phyloP scores from a whole-genome alignment of 2,888 invertebrate species.

The Sturmia bella region DNA sequence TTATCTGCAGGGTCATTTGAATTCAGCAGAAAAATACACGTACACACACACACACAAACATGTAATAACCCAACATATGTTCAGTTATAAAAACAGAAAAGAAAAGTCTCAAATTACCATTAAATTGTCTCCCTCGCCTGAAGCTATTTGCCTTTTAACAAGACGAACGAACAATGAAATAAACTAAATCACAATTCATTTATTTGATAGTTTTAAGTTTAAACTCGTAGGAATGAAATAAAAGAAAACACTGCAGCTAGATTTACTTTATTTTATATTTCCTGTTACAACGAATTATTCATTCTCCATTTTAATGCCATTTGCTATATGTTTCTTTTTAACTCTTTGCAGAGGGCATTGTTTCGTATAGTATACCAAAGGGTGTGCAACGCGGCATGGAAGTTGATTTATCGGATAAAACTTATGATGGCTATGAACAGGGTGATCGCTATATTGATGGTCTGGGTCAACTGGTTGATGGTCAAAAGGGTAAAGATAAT shows the following conservation, averaged over 20 bases:
- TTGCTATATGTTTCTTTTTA: constrained; percentile 10
- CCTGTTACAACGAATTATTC: constrained; percentile 46
- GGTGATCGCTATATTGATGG: constrained; percentile 86
- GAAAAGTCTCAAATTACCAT: constrained; percentile 67
- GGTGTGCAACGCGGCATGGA: constrained; percentile 87
- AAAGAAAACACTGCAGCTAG: not conserved
- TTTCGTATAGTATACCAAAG: constrained; percentile 90
- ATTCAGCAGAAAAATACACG: constrained; percentile 16
- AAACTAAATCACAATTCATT: constrained; percentile 50
- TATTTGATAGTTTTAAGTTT: constrained; percentile 48
- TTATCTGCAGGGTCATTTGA: not conserved
- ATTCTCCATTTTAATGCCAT: constrained; percentile 25
- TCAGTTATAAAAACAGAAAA: constrained; percentile 27
- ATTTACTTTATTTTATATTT: constrained; percentile 59
- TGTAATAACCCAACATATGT: constrained; percentile 60
- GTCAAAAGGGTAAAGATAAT: constrained; percentile 88
- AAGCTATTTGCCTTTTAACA: constrained; percentile 3
- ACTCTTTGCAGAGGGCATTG: constrained; percentile 86
- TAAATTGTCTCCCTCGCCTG: constrained; percentile 35
- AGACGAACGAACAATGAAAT: constrained; percentile 22
- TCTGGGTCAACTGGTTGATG: constrained; percentile 90
- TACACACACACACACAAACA: constrained; percentile 19
- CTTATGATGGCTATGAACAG: constrained; percentile 89
- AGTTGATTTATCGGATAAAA: constrained; percentile 89
- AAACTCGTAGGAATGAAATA: constrained; percentile 13